Percentiles rank a stretch among this genome's conserved stretches.
Conservation (phyloP, 2,888 invertebrate species). For the Biston stratarius region DNA sequence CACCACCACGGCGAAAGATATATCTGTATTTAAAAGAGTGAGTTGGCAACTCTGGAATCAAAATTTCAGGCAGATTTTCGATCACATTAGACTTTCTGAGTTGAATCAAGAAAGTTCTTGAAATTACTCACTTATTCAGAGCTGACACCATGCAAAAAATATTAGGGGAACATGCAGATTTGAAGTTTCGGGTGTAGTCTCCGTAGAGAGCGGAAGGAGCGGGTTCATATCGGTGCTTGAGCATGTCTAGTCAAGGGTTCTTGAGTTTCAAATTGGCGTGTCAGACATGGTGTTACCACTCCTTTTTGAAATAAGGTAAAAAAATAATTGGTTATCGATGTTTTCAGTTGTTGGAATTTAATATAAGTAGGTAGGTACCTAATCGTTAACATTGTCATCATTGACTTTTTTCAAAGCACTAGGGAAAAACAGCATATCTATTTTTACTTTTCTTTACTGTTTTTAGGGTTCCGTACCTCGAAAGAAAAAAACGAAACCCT, state of each 20-base stretch:
- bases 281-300: conserved; percentile 20
- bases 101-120: neutral
- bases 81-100: neutral
- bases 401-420: too few relatives aligned
- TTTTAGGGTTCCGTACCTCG: too few relatives aligned
- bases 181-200: conserved; percentile 24
- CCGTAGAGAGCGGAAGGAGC: conserved; percentile 16
- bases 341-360: neutral
- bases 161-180: conserved; percentile 30
- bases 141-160: conserved; percentile 19
- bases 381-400: too few relatives aligned
- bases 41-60: too few relatives aligned
- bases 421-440: too few relatives aligned
- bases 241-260: conserved; percentile 39
- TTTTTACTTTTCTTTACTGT: too few relatives aligned
- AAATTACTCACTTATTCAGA: neutral
- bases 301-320: neutral
- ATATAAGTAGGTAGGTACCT: too few relatives aligned
- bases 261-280: conserved; percentile 36
- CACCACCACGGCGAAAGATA: too few relatives aligned
- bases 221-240: conserved; percentile 36
- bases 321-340: neutral
- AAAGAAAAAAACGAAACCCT: too few relatives aligned
- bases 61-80: too few relatives aligned
- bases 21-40: too few relatives aligned